Conservation (phyloP, 2,113 vertebrate genomes). For the Microtus pennsylvanicus region DNA sequence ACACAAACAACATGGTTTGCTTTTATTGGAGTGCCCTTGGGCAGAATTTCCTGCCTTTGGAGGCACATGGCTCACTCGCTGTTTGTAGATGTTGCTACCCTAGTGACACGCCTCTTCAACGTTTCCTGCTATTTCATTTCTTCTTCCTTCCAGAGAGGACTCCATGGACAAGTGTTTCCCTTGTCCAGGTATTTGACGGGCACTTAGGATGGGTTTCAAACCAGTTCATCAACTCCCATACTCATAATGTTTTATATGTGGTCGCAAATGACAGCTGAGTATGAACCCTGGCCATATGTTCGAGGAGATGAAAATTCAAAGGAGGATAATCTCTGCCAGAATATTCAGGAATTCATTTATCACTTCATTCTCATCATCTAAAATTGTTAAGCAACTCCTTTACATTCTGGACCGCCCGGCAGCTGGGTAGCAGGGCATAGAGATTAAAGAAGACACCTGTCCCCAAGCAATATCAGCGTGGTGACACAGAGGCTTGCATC, state of each 20-base stretch:
- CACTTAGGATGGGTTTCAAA: neutral
- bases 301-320: neutral
- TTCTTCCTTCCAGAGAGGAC: neutral
- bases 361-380: neutral
- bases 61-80: neutral
- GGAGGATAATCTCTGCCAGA: neutral
- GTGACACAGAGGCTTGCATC: neutral
- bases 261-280: neutral
- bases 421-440: neutral
- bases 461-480: neutral
- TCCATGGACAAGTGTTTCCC: neutral
- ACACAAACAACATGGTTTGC: neutral
- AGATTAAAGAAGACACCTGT: neutral
- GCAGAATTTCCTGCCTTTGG: neutral
- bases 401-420: neutral
- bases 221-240: neutral
- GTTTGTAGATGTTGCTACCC: neutral
- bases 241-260: neutral
- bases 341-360: neutral
- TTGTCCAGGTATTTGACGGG: no score
- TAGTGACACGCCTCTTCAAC: neutral
- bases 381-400: neutral
- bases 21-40: neutral
- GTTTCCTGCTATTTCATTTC: neutral
- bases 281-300: neutral